phyloP scores from a whole-genome alignment of 2,797 vertebrate species.

The Schizopygopsis pylzovi region DNA sequence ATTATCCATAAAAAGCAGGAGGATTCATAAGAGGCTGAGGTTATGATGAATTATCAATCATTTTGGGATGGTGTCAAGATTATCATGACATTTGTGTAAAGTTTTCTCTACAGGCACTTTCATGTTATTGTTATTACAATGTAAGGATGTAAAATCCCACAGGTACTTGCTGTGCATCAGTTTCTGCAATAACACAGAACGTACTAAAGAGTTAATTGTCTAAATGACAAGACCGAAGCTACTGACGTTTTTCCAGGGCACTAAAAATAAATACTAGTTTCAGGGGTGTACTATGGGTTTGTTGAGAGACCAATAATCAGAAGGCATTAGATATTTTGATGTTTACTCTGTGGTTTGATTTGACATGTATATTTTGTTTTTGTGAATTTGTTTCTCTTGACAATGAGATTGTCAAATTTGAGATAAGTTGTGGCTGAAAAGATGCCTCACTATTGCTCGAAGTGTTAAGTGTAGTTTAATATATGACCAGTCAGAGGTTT shows the following conservation, averaged over 20 bases:
- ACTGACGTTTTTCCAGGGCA: not conserved
- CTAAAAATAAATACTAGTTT: not conserved
- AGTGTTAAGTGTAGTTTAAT: not conserved
- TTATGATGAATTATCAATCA: not conserved
- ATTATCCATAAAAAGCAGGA: not conserved
- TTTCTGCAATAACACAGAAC: constrained; percentile 43
- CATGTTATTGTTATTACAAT: constrained; percentile 20
- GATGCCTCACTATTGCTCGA: not conserved
- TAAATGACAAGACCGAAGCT: not conserved
- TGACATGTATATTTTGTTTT: not conserved
- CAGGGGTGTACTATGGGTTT: not conserved
- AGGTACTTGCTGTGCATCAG: constrained; percentile 23
- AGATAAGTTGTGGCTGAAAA: not conserved
- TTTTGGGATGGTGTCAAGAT: constrained; percentile 11
- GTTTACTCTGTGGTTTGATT: constrained; percentile 7
- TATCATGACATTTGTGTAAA: constrained; percentile 3
- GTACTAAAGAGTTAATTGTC: not conserved
- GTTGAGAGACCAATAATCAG: constrained; percentile 10
- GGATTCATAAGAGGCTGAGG: not conserved
- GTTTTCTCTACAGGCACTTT: constrained; percentile 11
- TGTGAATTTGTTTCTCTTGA: not conserved
- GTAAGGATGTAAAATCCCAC: constrained; percentile 28
- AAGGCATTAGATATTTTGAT: not conserved
- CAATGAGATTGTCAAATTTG: not conserved
- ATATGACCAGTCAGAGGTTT: not conserved